Base-by-base conservation (phyloP, 2,888 invertebrate genomes). In the Antheraea assamensis region DNA sequence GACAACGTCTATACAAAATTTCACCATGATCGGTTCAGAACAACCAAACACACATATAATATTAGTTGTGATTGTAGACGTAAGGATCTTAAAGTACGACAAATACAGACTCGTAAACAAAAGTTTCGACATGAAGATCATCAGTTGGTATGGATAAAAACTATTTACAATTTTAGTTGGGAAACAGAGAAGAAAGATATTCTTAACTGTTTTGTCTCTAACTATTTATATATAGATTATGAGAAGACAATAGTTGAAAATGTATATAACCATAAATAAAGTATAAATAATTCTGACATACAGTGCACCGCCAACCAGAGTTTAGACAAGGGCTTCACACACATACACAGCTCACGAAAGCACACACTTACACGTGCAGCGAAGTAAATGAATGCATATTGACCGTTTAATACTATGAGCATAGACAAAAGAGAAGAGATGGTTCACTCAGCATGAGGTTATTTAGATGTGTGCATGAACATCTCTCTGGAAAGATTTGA, bases 391-490 rank as follows among this genome's bases (percentile, higher is more conserved):
- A 81, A 85, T 92, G 90, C 92, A 92, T 92, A 92, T 92, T 92
- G 92, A 91, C 90, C 91, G 89, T 87, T 90, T 89, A 90, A 88
- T 91, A 85, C 88, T 89, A 86, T 88, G 87, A 87, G 85, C 84
- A 80, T 15, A 35, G 35, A 35, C n/a, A 68, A 35, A 21, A 35
- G 19, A 68, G 8, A 10, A 68, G 35, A 68, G 68, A 68, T 21
- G 35, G 68, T n/a, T 35, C 35, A 68, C 68, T 68, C 10, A 4
- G 35, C 21, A 31, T 1, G 21, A 61, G 13, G 19, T 13, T 24
- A 61, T 7, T 7, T 1, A 24, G 13, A 61, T 27, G 15, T 3
- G 8, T n/a, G 17, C 15, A 49, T 55, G 21, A 3, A n/a, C 7
- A 55, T n/a, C n/a, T n/a, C 7, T 55, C 21, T n/a, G n/a, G 5